Base-by-base conservation (phyloP, 2,113 vertebrate genomes). In the Nothocercus nigrocapillus region DNA sequence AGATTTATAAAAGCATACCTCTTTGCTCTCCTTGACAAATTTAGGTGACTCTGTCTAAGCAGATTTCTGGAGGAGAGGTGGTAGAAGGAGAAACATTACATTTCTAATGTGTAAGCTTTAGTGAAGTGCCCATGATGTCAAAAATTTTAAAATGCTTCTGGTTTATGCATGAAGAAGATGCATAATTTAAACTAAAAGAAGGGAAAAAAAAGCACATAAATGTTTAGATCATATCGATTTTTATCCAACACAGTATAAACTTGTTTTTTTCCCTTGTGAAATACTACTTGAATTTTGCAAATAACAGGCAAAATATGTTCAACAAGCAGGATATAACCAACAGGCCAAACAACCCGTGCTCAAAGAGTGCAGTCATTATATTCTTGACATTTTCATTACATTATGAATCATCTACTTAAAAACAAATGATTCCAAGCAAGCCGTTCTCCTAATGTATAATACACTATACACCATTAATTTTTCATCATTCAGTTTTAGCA, bases 401-500 rank as follows among this genome's bases (percentile, higher is more conserved):
- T 32, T 85, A 69, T 45, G 40, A 36, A 91, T 88, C 54, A 40
- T 7, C 25, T 30, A 34, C 78, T 80, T 62, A 25, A 61, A 89
- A 81, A 64, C 28, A 94, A 85, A 42, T 4, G 36, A 67, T 45
- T 73, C 11, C 51, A 92, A 28, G 12, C 21, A 78, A 70, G 69
- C 25, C 2, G 63, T 93, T 69, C 68, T 85, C 28, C 32, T 67
- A 45, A 61, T 90, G 22, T 89, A 93, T 88, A 83, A 87, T 88
- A 38, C 30, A 95, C 66, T 10, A 27, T 8, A 59, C 18, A 12
- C 1, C 22, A 30, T 83, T 81, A 51, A 75, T 70, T 59, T 88
- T 90, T 79, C 53, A 64, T 80, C 78, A 34, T 28, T 80, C 34
- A 70, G 1, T 88, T 90, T 91, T 94, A 82, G 44, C 44, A 34